Conservation (phyloP, 2,888 invertebrate species). For the Aphodius granarius region DNA sequence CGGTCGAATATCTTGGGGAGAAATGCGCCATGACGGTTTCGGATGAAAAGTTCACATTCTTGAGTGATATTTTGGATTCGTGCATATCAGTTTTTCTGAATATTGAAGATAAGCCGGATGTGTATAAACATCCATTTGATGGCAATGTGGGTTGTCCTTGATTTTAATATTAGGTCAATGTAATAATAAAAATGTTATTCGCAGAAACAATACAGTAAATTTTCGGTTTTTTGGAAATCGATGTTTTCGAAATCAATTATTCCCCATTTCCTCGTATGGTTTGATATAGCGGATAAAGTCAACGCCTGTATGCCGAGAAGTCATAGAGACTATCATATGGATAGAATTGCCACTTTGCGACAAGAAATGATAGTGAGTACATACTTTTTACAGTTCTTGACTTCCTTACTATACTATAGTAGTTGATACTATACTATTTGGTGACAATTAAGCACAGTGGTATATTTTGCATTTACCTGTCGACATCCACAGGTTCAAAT, state of each 20-base stretch:
- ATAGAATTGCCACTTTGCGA: neutral
- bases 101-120: neutral
- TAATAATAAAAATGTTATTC: too few relatives aligned
- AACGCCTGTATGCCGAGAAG: neutral
- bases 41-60: neutral
- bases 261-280: neutral
- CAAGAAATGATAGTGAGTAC: neutral
- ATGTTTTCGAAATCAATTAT: neutral
- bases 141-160: neutral
- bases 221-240: neutral
- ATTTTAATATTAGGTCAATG: too few relatives aligned
- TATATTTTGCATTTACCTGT: too few relatives aligned
- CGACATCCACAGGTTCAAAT: too few relatives aligned
- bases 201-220: neutral
- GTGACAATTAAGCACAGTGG: too few relatives aligned
- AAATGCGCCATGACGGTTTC: neutral
- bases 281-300: neutral
- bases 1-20: neutral
- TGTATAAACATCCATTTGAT: neutral
- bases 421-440: too few relatives aligned
- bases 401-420: too few relatives aligned
- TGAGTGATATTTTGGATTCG: neutral
- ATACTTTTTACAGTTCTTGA: too few relatives aligned
- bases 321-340: neutral
- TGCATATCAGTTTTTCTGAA: neutral